These are phyloP conservation scores for Zapornia atra DNA, from an alignment of 2,113 vertebrate species.

Conservation along the genomic window DNA sequence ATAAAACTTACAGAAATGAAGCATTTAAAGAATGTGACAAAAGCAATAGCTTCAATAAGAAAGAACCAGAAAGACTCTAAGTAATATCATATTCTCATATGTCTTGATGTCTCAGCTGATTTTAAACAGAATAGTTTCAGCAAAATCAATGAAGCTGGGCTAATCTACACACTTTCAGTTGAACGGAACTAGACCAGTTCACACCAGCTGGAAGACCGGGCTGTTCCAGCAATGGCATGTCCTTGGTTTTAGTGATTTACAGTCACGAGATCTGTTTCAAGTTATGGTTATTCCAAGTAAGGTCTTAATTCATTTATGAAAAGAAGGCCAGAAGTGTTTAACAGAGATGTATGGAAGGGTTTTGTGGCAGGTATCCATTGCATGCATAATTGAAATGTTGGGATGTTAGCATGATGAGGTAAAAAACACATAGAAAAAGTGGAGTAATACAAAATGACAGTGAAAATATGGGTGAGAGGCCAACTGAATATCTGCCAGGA, in stretches of 20 bases:
- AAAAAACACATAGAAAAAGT: neutral
- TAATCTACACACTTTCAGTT: conserved; percentile 6
- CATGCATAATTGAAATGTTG: neutral
- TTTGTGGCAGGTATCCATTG: neutral
- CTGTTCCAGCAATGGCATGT: neutral
- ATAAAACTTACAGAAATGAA: neutral
- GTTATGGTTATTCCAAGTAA: neutral
- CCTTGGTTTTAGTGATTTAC: neutral
- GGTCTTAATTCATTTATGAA: neutral
- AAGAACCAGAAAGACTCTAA: neutral
- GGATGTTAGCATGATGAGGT: neutral
- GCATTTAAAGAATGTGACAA: neutral
- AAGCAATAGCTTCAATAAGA: neutral
- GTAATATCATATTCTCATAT: neutral
- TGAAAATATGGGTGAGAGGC: neutral
- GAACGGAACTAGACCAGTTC: neutral
- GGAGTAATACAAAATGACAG: neutral
- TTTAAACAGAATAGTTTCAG: neutral
- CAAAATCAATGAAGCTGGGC: conserved; percentile 7
- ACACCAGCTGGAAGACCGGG: neutral
- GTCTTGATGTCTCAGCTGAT: neutral
- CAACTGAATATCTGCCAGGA: neutral
- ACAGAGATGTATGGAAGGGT: neutral
- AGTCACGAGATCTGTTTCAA: neutral
- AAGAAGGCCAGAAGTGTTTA: neutral